Base-by-base conservation (phyloP, 2,797 vertebrate species). In the Coregonus ussuriensis region DNA sequence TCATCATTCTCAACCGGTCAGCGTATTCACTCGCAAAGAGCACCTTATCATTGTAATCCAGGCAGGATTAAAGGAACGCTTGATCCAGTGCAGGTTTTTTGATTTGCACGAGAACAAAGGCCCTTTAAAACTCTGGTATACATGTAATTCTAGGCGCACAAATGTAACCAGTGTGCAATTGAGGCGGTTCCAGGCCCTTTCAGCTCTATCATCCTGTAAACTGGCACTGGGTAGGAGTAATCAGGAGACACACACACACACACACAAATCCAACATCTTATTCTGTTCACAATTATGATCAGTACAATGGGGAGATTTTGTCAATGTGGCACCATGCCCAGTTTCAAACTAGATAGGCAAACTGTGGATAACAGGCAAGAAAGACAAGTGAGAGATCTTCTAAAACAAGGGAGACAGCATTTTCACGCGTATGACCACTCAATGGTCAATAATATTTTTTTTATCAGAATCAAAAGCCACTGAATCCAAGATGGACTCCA, bases 41-140 rank as follows among this genome's bases (percentile, higher is more conserved):
- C 66, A 56, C 35, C 65, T 77, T 77, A 77, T 81, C 75, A 21
- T 63, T 65, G 65, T 81, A 63, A 81, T 77, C 71, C 79, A 77
- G 79, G 66, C 75, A 62, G 75, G 74, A 73, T 81, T 81, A 69
- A 59, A 29, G 67, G 41, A 35, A 73, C 37, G 31, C 53, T 65
- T n/a, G 65, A 71, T 77, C 69, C 29, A 53, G 31, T 37, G 37
- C 66, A 74, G 70, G 47, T 47, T 71, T 47, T 71, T 15, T 6
- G 31, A 67, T 33, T 33, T 35, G 66, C 33, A 15, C 1, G 66
- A 16, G 33, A 67, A 35, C 31, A 59, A 67, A 35, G 15, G 16
- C 6, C 6, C 66, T 33, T 67, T 67, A 67, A 67, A 37, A 33
- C 66, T 67, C 65, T 16, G 66, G 14, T 67, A 18, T 67, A 67